These are phyloP conservation scores for Hippocampus guttulatus DNA, from an alignment of 2,113 vertebrate genomes.

Conservation along the genomic window DNA sequence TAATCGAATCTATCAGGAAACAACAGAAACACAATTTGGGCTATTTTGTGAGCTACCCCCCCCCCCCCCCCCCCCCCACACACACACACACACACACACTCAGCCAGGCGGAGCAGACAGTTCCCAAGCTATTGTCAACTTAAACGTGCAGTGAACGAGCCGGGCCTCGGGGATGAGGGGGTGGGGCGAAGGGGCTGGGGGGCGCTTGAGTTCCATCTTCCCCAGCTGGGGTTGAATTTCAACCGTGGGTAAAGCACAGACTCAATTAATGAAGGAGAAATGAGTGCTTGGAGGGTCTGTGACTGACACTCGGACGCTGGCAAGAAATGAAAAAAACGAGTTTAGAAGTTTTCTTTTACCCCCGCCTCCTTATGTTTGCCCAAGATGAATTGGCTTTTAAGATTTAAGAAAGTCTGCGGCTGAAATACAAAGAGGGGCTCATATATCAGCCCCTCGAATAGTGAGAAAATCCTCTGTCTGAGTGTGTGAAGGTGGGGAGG, in stretches of 20 bases:
- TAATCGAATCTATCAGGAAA: conserved; percentile 58
- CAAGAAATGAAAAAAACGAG: conserved; percentile 39
- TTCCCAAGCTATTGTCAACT: conserved; percentile 34
- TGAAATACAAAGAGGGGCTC: conserved; percentile 74
- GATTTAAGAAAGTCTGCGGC: conserved; percentile 74
- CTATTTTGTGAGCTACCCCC: conserved; percentile 15
- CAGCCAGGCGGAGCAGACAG: conserved; percentile 16
- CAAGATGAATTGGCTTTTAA: conserved; percentile 77
- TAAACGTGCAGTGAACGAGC: conserved; percentile 22
- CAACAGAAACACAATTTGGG: conserved; percentile 27
- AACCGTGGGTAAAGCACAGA: conserved; percentile 31
- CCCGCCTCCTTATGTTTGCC: conserved; percentile 50
- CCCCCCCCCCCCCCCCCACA: not conserved
- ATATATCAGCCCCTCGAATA: conserved; percentile 74
- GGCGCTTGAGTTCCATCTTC: conserved; percentile 7
- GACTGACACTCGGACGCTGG: conserved; percentile 64
- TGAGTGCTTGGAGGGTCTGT: conserved; percentile 59
- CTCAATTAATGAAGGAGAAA: conserved; percentile 63
- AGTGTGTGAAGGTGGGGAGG: conserved; percentile 13
- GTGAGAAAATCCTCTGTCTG: conserved; percentile 69
- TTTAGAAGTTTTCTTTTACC: conserved; percentile 58
- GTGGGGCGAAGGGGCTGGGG: not conserved
- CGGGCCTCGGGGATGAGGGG: conserved; percentile 1
- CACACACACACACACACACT: not conserved
- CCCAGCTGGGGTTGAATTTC: conserved; percentile 41